Base-by-base conservation (phyloP, 1,140 invertebrate species). In the Dreissena rostriformis region DNA sequence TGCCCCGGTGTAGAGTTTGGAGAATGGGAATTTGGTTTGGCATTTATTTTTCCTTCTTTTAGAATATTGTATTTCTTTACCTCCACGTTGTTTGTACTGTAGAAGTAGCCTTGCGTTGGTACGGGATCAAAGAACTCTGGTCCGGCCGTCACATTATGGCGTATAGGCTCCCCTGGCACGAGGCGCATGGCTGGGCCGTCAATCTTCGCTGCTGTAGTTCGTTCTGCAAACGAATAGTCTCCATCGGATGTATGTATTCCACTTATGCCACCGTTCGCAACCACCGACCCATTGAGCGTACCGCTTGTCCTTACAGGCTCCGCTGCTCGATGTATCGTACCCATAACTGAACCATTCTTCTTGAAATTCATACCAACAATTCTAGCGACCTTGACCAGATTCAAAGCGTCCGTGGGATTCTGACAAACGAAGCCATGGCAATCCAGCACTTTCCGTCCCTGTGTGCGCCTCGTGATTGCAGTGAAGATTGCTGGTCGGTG, bases 371-470 rank as follows among this genome's bases (percentile, higher is more conserved):
- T 84, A 68, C 91, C 91, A 15, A 90, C 90, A n/a, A 85, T 84
- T 22, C 90, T 90, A 15, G 90, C 90, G 49, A 77, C 83, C 82
- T 91, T 90, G 15, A 93, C 93, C 52, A 93, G 84, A 29, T 91
- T 90, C 78, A 93, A 76, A 19, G 92, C 92, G 63, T 92, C 91
- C 71, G 87, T 84, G 39, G 88, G 82, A 14, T 88, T 86, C 24
- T 98, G 98, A 94, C 98, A 99, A 88, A 99, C 98, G 93, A 99
- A 99, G 39, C 98, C 98, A 94, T 99, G 98, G 95, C 99, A 99
- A 94, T 99, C 99, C 15, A 99, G 95, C 19, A 99, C 93, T 86
- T 99, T 99, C 86, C 99, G 98, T n/a, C 99, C 98, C 12, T 97
- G 97, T 5, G 98, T 99, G 61, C 98, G 84, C 51, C 98, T 95